Conservation (phyloP, 2,888 invertebrate species). For the Pediacus dermestoides region DNA sequence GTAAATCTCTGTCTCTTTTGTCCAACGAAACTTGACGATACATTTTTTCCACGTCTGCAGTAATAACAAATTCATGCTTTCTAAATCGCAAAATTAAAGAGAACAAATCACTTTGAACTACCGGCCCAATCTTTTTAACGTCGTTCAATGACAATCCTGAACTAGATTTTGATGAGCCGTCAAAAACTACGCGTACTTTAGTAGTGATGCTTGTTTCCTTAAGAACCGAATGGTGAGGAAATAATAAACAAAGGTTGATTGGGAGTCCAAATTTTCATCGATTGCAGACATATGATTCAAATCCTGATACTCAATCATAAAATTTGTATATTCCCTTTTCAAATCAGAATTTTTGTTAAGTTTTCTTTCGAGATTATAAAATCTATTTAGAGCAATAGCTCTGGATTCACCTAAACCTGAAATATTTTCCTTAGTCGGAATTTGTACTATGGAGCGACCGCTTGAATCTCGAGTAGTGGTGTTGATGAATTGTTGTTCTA, state of each 20-base stretch:
- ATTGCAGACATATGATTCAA: constrained; percentile 20
- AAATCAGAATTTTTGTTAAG: constrained; percentile 2
- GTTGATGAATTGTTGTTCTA: constrained; percentile 12
- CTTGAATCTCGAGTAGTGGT: constrained; percentile 3
- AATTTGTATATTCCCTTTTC: constrained; percentile 3
- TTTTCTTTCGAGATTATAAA: constrained; percentile 5
- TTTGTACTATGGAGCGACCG: constrained; percentile 8
- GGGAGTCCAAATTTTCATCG: constrained; percentile 3
- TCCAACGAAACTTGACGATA: constrained; percentile 16
- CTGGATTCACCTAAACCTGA: constrained; percentile 4
- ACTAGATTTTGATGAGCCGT: constrained; percentile 15
- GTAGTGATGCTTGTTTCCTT: constrained; percentile 19
- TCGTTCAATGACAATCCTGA: constrained; percentile 20
- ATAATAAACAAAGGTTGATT: constrained; percentile 10
- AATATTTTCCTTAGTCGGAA: constrained; percentile 11
- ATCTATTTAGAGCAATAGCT: constrained; percentile 5
- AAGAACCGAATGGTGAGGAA: constrained; percentile 23
- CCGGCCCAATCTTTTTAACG: constrained; percentile 16
- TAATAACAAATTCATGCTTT: constrained; percentile 12
- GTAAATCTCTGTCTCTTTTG: constrained; percentile 4
- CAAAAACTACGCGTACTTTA: constrained; percentile 22
- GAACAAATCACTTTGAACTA: constrained; percentile 18
- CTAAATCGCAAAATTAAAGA: constrained; percentile 13
- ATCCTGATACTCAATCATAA: constrained; percentile 22
- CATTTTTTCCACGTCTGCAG: constrained; percentile 19